Conservation (phyloP, 1,140 invertebrate genomes). For the Pinna nobilis region DNA sequence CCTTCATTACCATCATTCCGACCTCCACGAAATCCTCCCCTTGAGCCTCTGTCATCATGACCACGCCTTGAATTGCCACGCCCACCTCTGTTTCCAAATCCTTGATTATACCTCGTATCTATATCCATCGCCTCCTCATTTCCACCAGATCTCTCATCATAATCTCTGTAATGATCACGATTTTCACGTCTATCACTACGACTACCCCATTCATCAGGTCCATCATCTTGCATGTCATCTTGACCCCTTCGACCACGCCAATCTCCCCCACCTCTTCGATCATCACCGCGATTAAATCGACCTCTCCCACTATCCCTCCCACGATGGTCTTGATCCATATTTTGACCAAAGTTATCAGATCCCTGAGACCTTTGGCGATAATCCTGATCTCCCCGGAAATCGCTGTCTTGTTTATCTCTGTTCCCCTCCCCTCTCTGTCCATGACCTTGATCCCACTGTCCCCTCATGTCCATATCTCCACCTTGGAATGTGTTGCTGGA, state of each 20-base stretch:
- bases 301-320: neutral
- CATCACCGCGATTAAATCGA: constrained; percentile 12
- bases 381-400: constrained; percentile 34
- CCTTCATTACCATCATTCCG: constrained; percentile 6
- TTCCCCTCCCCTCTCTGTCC: constrained; percentile 21
- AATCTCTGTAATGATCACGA: neutral
- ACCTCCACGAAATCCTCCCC: constrained; percentile 12
- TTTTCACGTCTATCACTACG: neutral
- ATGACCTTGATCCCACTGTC: constrained; percentile 10
- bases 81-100: constrained; percentile 25
- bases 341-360: no score
- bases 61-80: constrained; percentile 21
- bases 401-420: constrained; percentile 23
- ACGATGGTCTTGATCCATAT: no score
- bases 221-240: constrained; percentile 17
- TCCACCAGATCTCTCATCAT: constrained; percentile 26
- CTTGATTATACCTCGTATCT: constrained; percentile 23
- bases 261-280: constrained; percentile 26
- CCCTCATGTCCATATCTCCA: neutral
- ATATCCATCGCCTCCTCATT: constrained; percentile 43
- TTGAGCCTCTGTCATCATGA: constrained; percentile 14
- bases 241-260: constrained; percentile 22
- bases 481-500: constrained; percentile 13
- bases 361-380: constrained; percentile 19
- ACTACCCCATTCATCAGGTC: constrained; percentile 23